These are phyloP conservation scores for Actinia tenebrosa DNA, from an alignment of 64 coral and sea anemone species.

Conservation along the genomic window DNA sequence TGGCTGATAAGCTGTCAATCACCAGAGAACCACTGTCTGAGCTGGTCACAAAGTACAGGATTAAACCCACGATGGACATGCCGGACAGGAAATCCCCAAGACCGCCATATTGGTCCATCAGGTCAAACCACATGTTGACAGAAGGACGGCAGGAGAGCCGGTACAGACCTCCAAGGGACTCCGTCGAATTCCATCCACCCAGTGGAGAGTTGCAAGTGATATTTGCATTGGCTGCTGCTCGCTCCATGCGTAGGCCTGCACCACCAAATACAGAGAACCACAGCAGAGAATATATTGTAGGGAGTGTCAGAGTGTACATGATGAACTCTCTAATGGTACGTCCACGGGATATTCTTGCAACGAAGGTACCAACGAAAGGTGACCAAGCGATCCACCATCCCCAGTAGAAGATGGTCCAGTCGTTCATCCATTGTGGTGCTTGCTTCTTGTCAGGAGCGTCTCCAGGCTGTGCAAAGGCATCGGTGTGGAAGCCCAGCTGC, in stretches of 20 bases:
- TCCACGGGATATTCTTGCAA: slow-evolving; percentile 39
- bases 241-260: slow-evolving; percentile 41
- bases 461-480: slow-evolving; percentile 46
- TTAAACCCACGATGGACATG: slow-evolving; percentile 21
- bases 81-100: slow-evolving; percentile 27
- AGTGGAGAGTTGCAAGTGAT: slow-evolving; percentile 35
- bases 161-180: slow-evolving; percentile 16
- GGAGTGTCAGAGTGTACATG: slow-evolving; percentile 37
- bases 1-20: slow-evolving; percentile 45
- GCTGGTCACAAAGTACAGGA: slow-evolving; percentile 56
- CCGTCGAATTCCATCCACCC: slow-evolving; percentile 15
- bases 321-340: slow-evolving; percentile 47
- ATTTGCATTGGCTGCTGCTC: slow-evolving; percentile 29
- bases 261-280: slow-evolving; percentile 56
- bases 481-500: slow-evolving; percentile 55
- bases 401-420: slow-evolving; percentile 63
- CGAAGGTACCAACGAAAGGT: slow-evolving; percentile 50
- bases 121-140: slow-evolving; percentile 49
- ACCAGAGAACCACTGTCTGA: slow-evolving; percentile 59
- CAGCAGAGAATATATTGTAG: slow-evolving; percentile 35
- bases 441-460: slow-evolving; percentile 39
- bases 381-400: slow-evolving; percentile 59
- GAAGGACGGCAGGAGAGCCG: slow-evolving; percentile 40
- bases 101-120: slow-evolving; percentile 44
- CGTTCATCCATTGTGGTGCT: slow-evolving; percentile 41